Evolutionary conservation across 2,888 invertebrate genomes (phyloP), one percentile per base, ranked within the genome.

Genomic region (Eubasilissa splendida): DNA sequence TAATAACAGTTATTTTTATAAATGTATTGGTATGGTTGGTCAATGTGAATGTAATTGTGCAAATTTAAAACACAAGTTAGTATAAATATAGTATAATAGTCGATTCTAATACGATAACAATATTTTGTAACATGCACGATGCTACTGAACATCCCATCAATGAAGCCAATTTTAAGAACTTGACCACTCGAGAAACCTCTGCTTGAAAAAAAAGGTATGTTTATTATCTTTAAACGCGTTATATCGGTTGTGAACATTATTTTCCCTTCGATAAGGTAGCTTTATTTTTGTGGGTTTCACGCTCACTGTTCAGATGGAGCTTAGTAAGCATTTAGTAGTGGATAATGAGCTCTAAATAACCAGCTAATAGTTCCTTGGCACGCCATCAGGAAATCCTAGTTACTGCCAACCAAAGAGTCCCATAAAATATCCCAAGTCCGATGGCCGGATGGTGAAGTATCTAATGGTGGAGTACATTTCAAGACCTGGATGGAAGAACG

Each of bases 261-360:
- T 73, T 73, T 12, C 71, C 71, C 71, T n/a, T n/a, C 58, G 50
- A 50, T 42, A 73, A 56, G 58, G 31, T 54, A 12, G 71, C 8
- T 8, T 33, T 56, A 33, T 73, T 73, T 73, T 56, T 58, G 54
- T 22, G 33, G 42, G 31, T 42, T 58, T 58, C 56, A 22, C 22
- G 42, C 2, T n/a, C 31, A 73, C 58, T 3, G 58, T 56, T 56
- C 54, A 33, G 54, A 42, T 50, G 58, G 71, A 56, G 56, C 71
- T 73, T 56, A 54, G 71, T 56, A n/a, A 73, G 56, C 71, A 56
- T 70, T 83, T 83, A 82, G 80, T 70, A 76, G 68, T 53, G 68
- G 79, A 80, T 83, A 83, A 83, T 83, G 82, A 83, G 80, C 82
- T 76, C 77, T 83, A 83, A 83, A 83, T 82, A 83, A 83, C 83